Evolutionary conservation across 2,888 invertebrate species (phyloP).

Genomic region (Norana najaformis): DNA sequence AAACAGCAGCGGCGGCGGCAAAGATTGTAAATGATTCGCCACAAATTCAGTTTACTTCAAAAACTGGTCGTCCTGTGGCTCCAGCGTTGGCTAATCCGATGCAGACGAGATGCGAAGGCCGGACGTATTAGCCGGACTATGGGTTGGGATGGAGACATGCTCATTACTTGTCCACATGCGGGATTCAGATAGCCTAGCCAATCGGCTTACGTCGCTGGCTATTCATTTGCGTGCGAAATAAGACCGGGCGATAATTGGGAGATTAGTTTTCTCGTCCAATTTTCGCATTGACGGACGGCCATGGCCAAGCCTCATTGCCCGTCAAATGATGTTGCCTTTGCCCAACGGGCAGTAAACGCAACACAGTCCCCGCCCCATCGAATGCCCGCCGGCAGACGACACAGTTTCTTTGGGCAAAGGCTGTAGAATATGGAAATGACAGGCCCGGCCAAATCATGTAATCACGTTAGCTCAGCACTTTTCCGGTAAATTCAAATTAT

Average conservation of each 20-base stretch:
- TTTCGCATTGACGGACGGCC: background rate
- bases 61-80: background rate
- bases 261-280: conserved; percentile 3
- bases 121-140: background rate
- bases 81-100: background rate
- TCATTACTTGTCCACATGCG: background rate
- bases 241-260: background rate
- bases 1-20: background rate
- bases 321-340: background rate
- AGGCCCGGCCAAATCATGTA: background rate
- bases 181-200: background rate
- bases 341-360: background rate
- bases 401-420: background rate
- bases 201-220: background rate
- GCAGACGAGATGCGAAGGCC: background rate
- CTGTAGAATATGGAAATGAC: background rate
- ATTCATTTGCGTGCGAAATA: background rate
- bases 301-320: background rate
- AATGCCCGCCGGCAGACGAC: background rate
- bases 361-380: background rate
- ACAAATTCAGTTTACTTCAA: background rate
- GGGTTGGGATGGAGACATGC: background rate
- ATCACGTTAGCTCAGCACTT: background rate
- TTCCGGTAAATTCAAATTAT: background rate
- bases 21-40: background rate